Evolutionary conservation across 2,797 vertebrate genomes (phyloP).

Genomic region (Scolopax rusticola): DNA sequence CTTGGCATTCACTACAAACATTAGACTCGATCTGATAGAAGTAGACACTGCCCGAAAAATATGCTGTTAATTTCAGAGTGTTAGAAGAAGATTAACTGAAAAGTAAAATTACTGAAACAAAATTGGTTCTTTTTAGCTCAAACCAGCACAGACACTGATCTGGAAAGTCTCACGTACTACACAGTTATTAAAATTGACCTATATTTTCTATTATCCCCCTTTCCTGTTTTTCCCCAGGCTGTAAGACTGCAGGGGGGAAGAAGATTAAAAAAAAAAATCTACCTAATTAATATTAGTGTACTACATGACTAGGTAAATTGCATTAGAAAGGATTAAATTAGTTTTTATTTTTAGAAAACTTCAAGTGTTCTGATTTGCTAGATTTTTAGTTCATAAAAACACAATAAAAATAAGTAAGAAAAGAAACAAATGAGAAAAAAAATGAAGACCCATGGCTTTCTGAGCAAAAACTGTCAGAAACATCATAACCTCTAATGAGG

Average conservation of each 20-base stretch:
- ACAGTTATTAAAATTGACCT: background rate
- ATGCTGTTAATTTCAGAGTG: background rate
- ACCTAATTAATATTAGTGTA: accelerated
- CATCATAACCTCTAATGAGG: background rate
- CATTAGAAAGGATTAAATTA: background rate
- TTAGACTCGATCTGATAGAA: background rate
- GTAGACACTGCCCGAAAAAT: background rate
- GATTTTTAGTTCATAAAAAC: background rate
- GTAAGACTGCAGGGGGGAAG: background rate
- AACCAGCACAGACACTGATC: background rate
- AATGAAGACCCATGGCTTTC: background rate
- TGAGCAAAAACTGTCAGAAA: background rate
- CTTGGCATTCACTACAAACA: background rate
- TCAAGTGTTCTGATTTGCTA: background rate
- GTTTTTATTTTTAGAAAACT: background rate
- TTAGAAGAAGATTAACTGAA: background rate
- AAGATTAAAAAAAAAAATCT: background rate
- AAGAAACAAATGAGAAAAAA: background rate
- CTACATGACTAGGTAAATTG: background rate
- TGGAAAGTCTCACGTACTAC: background rate
- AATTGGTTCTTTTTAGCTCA: background rate
- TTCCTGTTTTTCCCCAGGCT: background rate
- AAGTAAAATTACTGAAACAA: background rate
- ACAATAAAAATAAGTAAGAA: background rate
- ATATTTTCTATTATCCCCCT: background rate